Evolutionary conservation across 2,797 vertebrate genomes (phyloP), one percentile per base, ranked within the genome.

Genomic region (Melanotaenia maccullochi): DNA sequence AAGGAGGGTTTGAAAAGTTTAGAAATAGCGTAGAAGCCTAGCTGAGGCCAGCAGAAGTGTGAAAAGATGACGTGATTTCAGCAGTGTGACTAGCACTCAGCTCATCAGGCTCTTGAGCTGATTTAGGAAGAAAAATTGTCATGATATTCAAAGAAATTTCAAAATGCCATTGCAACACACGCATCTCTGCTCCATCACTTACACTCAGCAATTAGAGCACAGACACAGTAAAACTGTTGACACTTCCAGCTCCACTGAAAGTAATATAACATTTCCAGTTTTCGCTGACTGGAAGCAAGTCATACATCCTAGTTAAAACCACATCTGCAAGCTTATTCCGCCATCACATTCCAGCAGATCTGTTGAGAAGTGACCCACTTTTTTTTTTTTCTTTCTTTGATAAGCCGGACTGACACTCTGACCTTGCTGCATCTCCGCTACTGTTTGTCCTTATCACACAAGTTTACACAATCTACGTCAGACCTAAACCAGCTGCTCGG

Each of bases 391-490:
- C 57, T 61, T 20, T 20, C 40, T 25, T 33, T 57, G 40, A 51
- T 70, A 70, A 79, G 66, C 77, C 18, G 3, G 18, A 49, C 60
- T 68, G 74, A 78, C 65, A 30, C 38, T 57, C 52, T 81, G 73
- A 79, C 73, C 87, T 68, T 35, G 32, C 60, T 71, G 28, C 51
- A 57, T 67, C 59, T 72, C 22, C 58, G n/a, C 66, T 64, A 65
- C 66, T 81, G 75, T 87, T 87, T 47, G 44, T 86, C 72, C 84
- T 71, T 61, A 62, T 69, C 83, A 74, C 77, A 81, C 77, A 60
- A 78, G 73, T 76, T 73, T 56, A 69, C 49, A 65, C 54, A 73
- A 55, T 72, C 30, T 55, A 71, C 55, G 67, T 79, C 75, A 65
- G 66, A 74, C 63, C 33, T 33, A 56, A 82, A 66, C 69, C 79